phyloP scores from a whole-genome alignment of 1,140 invertebrate species.

The Temnothorax nylanderi region DNA sequence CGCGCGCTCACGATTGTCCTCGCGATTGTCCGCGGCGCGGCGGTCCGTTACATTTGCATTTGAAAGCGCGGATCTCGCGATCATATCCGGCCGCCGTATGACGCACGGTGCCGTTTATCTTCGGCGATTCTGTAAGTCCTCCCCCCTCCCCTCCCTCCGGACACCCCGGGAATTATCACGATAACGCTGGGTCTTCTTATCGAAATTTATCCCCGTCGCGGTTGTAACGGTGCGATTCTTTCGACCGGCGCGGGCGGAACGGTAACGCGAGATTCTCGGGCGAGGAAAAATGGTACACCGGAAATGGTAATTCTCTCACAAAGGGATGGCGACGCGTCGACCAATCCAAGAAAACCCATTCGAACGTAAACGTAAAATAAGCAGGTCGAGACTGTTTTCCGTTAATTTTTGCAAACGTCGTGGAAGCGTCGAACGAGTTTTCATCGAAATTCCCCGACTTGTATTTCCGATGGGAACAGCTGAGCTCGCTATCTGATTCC shows the following conservation, averaged over 20 bases:
- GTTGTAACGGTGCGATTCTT: not conserved
- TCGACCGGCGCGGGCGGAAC: not conserved
- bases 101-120: conserved; percentile 19
- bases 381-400: not conserved
- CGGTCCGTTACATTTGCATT: conserved; percentile 67
- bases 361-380: not conserved
- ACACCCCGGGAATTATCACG: conserved; percentile 9
- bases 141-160: not conserved
- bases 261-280: not conserved
- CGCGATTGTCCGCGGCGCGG: not conserved
- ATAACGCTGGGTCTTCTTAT: conserved; percentile 36
- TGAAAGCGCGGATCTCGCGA: conserved; percentile 64
- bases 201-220: conserved; percentile 27
- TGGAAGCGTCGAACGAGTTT: not conserved
- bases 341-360: not conserved
- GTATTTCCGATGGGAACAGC: conserved; percentile 7
- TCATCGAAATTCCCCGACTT: not conserved
- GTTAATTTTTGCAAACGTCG: not conserved
- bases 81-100: conserved; percentile 56
- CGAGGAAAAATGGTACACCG: not conserved
- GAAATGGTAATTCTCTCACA: not conserved
- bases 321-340: not conserved
- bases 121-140: conserved; percentile 5
- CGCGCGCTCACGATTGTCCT: conserved; percentile 59
- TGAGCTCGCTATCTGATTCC: not conserved